Percentiles rank a stretch among this genome's conserved stretches.
Conservation (phyloP, 2,797 vertebrate genomes). For the Borostomias antarcticus region DNA sequence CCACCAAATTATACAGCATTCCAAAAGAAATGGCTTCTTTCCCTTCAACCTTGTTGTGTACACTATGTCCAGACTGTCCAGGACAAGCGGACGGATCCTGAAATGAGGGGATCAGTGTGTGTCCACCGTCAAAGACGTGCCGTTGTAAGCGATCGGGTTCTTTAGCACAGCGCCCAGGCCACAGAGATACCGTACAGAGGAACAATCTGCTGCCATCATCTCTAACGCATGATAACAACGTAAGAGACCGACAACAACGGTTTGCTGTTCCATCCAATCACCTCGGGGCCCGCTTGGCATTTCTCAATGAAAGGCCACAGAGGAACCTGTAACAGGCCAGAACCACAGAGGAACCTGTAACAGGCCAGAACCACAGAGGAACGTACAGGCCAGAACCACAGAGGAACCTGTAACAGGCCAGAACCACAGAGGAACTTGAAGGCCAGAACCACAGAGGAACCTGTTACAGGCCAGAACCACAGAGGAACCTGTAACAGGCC, state of each 20-base stretch:
- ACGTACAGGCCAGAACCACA: background rate
- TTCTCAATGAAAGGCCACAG: constrained; percentile 10
- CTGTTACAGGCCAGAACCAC: too few relatives aligned
- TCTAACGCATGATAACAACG: constrained; percentile 27
- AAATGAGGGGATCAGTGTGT: background rate
- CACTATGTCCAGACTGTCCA: too few relatives aligned
- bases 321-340: background rate
- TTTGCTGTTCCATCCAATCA: constrained; percentile 14
- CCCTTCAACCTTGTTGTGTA: background rate
- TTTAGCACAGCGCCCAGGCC: background rate
- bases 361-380: background rate
- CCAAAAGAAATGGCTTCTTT: background rate
- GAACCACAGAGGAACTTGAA: background rate
- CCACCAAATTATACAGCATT: too few relatives aligned
- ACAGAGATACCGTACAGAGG: constrained; percentile 1
- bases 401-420: background rate
- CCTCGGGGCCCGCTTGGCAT: constrained; percentile 21
- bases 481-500: background rate
- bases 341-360: background rate
- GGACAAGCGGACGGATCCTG: too few relatives aligned
- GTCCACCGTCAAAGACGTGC: background rate
- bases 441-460: background rate
- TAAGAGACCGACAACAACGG: constrained; percentile 22
- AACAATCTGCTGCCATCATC: constrained; percentile 9
- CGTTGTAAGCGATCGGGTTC: background rate